Base-by-base conservation (phyloP, 2,888 invertebrate genomes). In the Tinea pellionella region DNA sequence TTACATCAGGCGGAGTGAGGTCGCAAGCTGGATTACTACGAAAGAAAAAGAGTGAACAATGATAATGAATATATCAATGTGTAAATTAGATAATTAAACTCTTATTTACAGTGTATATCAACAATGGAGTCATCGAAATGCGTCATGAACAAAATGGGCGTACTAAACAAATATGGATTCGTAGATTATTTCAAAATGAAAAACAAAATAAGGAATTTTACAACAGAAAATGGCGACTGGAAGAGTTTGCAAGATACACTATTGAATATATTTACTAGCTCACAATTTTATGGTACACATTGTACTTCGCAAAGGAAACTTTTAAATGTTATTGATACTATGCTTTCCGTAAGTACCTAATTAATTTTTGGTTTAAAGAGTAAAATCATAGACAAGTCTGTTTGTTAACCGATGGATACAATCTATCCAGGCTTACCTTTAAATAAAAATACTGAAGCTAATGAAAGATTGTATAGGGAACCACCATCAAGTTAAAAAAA, bases 131-230 rank as follows among this genome's bases (percentile, higher is more conserved):
- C 80, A 0, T 75, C 80, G 0, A 68, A 65, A 0, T 87, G 87
- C 53, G 13, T 86, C 0, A 62, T 87, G 61, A 63, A 63, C 1
- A 80, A 80, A 63, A 84, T 86, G 82, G 77, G 71, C 0, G 67
- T 78, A 0, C 64, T 85, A 1, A 85, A 78, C 65, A 78, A 77
- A 63, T 87, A 83, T 64, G 72, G 71, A 0, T 86, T 85, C 66
- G 68, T 85, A 67, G 82, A 85, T 56, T 77, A 84, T 63, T 85
- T 85, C 67, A 74, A 70, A 62, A 80, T 82, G 80, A 82, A 80
- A 64, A 73, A 80, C 29, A 68, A 63, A 3, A 75, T 86, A 19
- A 70, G 75, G 0, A 61, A 66, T n/a, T 74, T 77, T 57, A 68
- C 70, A 0, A 43, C 58, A 0, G 62, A 64, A 0, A 62, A 72